Conservation (phyloP, 2,113 vertebrate genomes). For the Spermophilus dauricus region DNA sequence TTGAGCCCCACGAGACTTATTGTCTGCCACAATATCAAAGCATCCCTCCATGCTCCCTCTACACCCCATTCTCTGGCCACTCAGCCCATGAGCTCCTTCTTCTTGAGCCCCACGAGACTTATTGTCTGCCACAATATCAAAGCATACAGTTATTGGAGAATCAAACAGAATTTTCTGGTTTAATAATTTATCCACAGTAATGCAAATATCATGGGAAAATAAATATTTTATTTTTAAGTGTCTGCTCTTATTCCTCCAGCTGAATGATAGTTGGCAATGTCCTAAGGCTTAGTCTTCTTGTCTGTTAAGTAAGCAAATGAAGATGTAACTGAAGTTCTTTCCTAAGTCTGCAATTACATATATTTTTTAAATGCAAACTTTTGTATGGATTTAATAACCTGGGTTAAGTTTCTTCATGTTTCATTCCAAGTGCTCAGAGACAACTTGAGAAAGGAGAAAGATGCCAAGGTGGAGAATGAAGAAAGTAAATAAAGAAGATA, state of each 20-base stretch:
- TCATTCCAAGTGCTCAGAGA: neutral
- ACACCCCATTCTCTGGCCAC: neutral
- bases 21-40: too few species aligned
- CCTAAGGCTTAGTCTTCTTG: neutral
- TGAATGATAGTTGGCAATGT: neutral
- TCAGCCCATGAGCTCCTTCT: neutral
- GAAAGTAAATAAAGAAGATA: neutral
- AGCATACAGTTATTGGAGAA: neutral
- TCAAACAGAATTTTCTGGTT: neutral
- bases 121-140: neutral
- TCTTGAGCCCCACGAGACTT: neutral
- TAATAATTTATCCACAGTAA: neutral
- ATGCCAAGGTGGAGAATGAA: neutral
- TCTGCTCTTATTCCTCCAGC: neutral
- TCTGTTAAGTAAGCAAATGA: neutral
- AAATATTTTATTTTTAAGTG: conserved; percentile 13
- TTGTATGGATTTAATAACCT: neutral
- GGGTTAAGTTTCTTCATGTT: conserved; percentile 27
- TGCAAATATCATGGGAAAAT: neutral
- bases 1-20: too few species aligned
- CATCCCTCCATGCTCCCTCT: neutral
- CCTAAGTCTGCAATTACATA: neutral
- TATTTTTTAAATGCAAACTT: neutral
- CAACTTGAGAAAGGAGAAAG: neutral
- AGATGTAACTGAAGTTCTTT: neutral